Conservation (phyloP, 2,888 invertebrate species). For the Thalpophila matura region DNA sequence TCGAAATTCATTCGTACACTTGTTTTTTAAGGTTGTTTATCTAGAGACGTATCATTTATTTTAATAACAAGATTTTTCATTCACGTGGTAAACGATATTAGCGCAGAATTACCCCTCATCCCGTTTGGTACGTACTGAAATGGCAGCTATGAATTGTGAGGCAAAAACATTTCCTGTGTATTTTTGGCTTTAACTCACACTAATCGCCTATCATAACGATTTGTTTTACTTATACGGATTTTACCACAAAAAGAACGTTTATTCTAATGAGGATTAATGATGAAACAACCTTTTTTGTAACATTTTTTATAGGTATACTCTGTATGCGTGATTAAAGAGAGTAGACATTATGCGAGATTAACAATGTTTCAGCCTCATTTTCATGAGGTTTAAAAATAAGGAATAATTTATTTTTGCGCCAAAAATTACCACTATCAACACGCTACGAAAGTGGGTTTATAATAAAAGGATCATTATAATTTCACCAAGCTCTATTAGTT, state of each 20-base stretch:
- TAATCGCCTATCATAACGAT: conserved; percentile 55
- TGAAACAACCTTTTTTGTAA: conserved; percentile 28
- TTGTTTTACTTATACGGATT: conserved; percentile 56
- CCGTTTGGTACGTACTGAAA: conserved; percentile 38
- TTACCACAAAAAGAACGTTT: conserved; percentile 41
- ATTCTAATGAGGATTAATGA: conserved; percentile 48
- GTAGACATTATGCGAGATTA: conserved; percentile 19
- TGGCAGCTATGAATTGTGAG: conserved; percentile 40
- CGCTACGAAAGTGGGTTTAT: not conserved
- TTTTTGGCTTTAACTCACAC: conserved; percentile 49
- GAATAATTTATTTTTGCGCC: not conserved
- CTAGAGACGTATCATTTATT: not conserved
- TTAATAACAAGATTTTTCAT: conserved; percentile 12
- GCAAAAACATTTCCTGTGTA: conserved; percentile 42
- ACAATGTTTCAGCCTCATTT: not conserved
- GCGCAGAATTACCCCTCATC: conserved; percentile 50
- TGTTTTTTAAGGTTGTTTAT: not conserved
- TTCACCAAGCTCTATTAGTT: too few relatives aligned
- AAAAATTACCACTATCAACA: not conserved
- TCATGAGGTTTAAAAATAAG: not conserved
- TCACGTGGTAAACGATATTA: conserved; percentile 30
- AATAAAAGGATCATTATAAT: not conserved
- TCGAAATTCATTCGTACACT: too few relatives aligned
- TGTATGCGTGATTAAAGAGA: conserved; percentile 14
- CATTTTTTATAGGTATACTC: conserved; percentile 32